Base-by-base conservation (phyloP, 2,888 invertebrate genomes). In the Zelleria hepariella region DNA sequence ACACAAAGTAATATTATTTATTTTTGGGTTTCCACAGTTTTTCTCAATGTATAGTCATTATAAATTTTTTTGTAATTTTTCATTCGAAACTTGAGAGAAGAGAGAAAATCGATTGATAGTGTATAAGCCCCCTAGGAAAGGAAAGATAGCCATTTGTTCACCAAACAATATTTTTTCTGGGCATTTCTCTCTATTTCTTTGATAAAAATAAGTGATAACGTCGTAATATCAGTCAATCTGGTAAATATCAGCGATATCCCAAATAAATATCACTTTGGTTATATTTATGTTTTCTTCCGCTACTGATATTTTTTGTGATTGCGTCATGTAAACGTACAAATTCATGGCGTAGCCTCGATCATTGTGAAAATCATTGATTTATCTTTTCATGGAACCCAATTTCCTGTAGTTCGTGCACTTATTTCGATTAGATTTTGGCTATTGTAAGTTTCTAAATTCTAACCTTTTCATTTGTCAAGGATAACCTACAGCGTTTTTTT, bases 271-370 rank as follows among this genome's bases (percentile, higher is more conserved):
- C 64, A 73, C 69, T 79, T 81, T 81, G 80, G 80, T 82, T 82
- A 82, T 82, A 80, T 78, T 78, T 75, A 78, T 84, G 82, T 86
- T 84, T 84, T 86, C 78, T 75, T 82, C 75, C 71, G 73, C 74
- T 78, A 77, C 77, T 72, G 80, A 71, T 80, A 79, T 70, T 72
- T 83, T 77, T 69, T 76, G 67, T 80, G 87, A 89, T 88, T 88
- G 88, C 87, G 88, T 88, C 87, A 88, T 81, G 80, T 80, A 82
- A 83, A 79, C 73, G 75, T 78, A 77, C 77, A 78, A 74, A 68
- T 79, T 75, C 71, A 73, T 68, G 69, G 68, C 71, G 70, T 66
- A 74, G 67, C 64, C 66, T 67, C 62, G 68, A 68, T 71, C 70
- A 60, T 62, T 61, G 51, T 60, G 62, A 65, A 70, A 70, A 70